Conservation (phyloP, 2,797 vertebrate species). For the Mustela erminea region DNA sequence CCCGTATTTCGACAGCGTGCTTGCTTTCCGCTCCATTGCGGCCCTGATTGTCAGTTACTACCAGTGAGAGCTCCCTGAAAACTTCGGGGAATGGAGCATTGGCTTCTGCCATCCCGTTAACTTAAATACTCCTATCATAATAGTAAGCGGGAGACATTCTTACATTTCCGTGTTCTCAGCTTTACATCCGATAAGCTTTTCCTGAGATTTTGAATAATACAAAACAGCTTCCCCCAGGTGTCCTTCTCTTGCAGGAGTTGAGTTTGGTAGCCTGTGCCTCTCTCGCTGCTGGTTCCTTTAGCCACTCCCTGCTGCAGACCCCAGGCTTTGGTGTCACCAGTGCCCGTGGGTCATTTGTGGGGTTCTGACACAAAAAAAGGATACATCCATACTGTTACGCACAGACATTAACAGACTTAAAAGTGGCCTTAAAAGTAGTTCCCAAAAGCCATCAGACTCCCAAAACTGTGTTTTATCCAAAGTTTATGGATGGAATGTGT, state of each 20-base stretch:
- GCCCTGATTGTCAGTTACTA: not conserved
- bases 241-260: not conserved
- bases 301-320: slow-evolving; percentile 41
- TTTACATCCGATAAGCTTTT: not conserved
- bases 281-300: slow-evolving; percentile 74
- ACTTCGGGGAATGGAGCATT: not conserved
- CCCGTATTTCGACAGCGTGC: not conserved
- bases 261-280: not conserved
- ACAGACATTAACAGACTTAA: not conserved
- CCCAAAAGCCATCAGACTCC: not conserved
- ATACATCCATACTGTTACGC: slow-evolving; percentile 73
- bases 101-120: not conserved
- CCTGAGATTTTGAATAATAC: not conserved
- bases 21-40: not conserved
- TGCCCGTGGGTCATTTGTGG: slow-evolving; percentile 70
- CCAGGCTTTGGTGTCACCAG: slow-evolving; percentile 75
- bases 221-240: not conserved
- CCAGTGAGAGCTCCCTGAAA: not conserved
- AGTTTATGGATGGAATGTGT: not conserved
- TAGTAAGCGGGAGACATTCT: not conserved
- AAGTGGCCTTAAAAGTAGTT: not conserved
- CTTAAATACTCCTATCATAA: not conserved
- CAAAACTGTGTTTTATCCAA: not conserved
- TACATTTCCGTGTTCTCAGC: not conserved
- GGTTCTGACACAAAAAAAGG: slow-evolving; percentile 70